Percentiles rank a stretch among this genome's conserved stretches.
phyloP scores from a whole-genome alignment of 2,888 invertebrate genomes.

The Eristalis pertinax region DNA sequence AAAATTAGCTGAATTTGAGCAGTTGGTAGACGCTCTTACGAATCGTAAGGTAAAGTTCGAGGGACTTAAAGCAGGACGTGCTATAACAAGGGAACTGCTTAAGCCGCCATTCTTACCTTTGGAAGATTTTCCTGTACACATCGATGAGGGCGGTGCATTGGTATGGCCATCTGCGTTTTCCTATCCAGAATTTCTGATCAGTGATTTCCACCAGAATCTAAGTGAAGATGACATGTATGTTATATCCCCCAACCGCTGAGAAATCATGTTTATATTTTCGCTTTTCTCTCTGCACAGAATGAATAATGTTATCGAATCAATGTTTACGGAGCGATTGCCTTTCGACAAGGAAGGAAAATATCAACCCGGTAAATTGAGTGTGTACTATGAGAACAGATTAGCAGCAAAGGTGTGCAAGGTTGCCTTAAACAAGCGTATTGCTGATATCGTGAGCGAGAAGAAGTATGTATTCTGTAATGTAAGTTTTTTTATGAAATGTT shows the following conservation, averaged over 20 bases:
- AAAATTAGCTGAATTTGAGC: conserved; percentile 80
- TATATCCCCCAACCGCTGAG: conserved; percentile 75
- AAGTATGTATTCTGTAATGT: conserved; percentile 68
- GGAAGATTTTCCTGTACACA: conserved; percentile 85
- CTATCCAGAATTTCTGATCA: conserved; percentile 93
- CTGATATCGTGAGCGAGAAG: conserved; percentile 84
- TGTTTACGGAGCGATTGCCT: conserved; percentile 87
- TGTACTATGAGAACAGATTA: conserved; percentile 89
- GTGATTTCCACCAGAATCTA: conserved; percentile 93
- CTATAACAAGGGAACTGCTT: conserved; percentile 82
- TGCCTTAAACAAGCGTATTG: conserved; percentile 83
- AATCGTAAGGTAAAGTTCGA: conserved; percentile 83
- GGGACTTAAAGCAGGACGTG: conserved; percentile 82
- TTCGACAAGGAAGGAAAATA: conserved; percentile 89
- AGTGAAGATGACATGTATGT: conserved; percentile 86
- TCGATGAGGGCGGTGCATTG: conserved; percentile 84
- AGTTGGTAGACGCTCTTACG: conserved; percentile 82
- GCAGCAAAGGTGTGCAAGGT: conserved; percentile 84
- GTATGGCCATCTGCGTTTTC: conserved; percentile 94
- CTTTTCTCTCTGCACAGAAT: conserved; percentile 81
- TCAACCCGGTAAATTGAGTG: conserved; percentile 83
- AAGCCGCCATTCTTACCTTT: conserved; percentile 87
- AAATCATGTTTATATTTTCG: neutral
- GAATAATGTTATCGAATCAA: conserved; percentile 84
- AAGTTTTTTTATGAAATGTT: neutral